phyloP scores from a whole-genome alignment of 2,888 invertebrate species.

The Cheilosia soror region DNA sequence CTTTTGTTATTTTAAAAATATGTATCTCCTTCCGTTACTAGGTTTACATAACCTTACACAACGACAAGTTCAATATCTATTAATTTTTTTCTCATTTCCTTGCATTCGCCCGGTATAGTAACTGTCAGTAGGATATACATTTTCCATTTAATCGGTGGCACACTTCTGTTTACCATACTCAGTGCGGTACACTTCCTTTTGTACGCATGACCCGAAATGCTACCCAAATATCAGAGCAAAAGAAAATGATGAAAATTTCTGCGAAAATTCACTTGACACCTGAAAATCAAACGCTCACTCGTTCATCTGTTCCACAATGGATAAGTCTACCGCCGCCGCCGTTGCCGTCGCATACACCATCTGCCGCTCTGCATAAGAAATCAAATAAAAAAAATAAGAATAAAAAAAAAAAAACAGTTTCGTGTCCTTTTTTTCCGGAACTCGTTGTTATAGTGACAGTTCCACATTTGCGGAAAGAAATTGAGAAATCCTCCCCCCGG shows the following conservation, averaged over 20 bases:
- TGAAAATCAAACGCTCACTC: conserved; percentile 55
- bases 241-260: conserved; percentile 46
- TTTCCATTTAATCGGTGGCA: conserved; percentile 23
- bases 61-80: conserved; percentile 42
- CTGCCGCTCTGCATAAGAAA: conserved; percentile 49
- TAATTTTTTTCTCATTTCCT: not conserved
- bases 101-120: conserved; percentile 14
- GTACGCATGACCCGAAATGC: conserved; percentile 61
- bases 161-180: conserved; percentile 32
- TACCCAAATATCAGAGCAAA: conserved; percentile 18
- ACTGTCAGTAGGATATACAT: conserved; percentile 3
- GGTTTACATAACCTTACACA: conserved; percentile 59
- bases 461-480: not conserved
- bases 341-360: conserved; percentile 29
- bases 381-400: not conserved
- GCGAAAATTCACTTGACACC: conserved; percentile 64
- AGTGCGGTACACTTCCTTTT: conserved; percentile 19
- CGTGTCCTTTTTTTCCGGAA: conserved; percentile 20
- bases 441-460: conserved; percentile 38
- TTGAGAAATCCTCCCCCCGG: not conserved
- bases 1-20: conserved; percentile 5
- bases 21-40: conserved; percentile 31
- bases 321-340: conserved; percentile 49
- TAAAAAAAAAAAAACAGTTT: conserved; percentile 18
- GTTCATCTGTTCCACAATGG: conserved; percentile 66